Conservation (phyloP, 2,888 invertebrate genomes). For the Tetramorium bicarinatum region DNA sequence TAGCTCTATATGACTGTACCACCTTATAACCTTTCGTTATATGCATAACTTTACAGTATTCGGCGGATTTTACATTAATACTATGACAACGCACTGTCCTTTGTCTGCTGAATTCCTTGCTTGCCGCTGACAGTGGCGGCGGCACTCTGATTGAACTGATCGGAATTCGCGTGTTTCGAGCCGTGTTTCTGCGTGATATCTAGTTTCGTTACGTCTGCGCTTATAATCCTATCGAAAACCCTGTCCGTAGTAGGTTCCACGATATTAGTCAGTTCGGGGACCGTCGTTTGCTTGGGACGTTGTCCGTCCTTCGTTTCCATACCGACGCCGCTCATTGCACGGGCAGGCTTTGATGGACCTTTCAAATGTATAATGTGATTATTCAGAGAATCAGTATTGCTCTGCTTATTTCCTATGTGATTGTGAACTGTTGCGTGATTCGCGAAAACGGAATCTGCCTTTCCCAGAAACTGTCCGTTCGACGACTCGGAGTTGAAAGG, state of each 20-base stretch:
- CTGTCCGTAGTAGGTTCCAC: slow-evolving; percentile 73
- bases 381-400: slow-evolving; percentile 72
- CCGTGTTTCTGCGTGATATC: slow-evolving; percentile 79
- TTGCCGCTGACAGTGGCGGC: slow-evolving; percentile 56
- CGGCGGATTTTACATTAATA: slow-evolving; percentile 81
- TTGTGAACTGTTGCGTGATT: slow-evolving; percentile 81
- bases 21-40: slow-evolving; percentile 75
- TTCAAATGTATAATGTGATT: slow-evolving; percentile 80
- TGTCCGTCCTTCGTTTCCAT: slow-evolving; percentile 52
- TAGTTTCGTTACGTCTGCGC: slow-evolving; percentile 80
- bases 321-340: slow-evolving; percentile 63
- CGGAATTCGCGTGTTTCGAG: slow-evolving; percentile 75
- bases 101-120: slow-evolving; percentile 70
- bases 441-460: slow-evolving; percentile 80
- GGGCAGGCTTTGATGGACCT: slow-evolving; percentile 75
- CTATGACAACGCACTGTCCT: slow-evolving; percentile 80
- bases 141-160: slow-evolving; percentile 77
- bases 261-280: slow-evolving; percentile 64
- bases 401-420: slow-evolving; percentile 79
- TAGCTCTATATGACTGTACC: slow-evolving; percentile 85
- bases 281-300: slow-evolving; percentile 48
- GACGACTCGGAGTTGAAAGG: slow-evolving; percentile 75
- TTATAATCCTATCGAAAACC: slow-evolving; percentile 78
- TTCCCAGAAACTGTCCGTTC: slow-evolving; percentile 77
- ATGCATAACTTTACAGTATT: slow-evolving; percentile 82